phyloP scores from a whole-genome alignment of 2,797 vertebrate species.

The Mormyrus proboscirostris region DNA sequence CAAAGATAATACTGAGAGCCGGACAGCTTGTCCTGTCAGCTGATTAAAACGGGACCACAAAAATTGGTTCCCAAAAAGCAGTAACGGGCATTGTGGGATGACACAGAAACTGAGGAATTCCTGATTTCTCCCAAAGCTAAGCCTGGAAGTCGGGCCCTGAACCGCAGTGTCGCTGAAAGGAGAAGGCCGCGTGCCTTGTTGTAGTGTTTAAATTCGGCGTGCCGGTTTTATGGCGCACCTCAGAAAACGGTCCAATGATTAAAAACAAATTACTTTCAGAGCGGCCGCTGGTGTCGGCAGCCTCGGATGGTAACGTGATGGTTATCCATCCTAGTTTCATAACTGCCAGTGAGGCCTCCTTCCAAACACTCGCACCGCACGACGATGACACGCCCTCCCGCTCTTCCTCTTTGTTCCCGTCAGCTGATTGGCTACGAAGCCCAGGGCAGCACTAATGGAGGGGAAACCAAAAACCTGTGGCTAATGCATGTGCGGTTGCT shows the following conservation, averaged over 20 bases:
- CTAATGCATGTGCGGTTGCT: neutral
- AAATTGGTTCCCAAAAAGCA: neutral
- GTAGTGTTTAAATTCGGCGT: neutral
- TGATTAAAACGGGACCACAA: neutral
- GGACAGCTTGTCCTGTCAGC: neutral
- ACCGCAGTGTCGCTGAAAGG: neutral
- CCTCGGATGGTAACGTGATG: neutral
- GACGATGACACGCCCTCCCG: neutral
- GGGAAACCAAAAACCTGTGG: neutral
- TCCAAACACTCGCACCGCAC: neutral
- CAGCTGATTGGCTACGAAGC: neutral
- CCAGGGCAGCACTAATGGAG: neutral
- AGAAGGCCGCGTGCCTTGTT: neutral
- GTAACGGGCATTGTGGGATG: neutral
- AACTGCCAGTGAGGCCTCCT: neutral
- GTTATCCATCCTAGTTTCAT: slow-evolving; percentile 20
- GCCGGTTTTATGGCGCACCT: neutral
- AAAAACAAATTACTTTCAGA: slow-evolving; percentile 7
- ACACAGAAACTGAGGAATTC: neutral
- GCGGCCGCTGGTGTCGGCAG: neutral
- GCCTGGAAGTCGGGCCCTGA: neutral
- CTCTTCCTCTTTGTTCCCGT: neutral
- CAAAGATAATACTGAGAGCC: neutral
- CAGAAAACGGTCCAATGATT: neutral
- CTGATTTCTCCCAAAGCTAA: neutral